Percentiles rank a stretch among this genome's conserved stretches.
These are phyloP conservation scores for Diadema setosum DNA, from an alignment of 35 echinoderm and acorn worm species.

Conservation along the genomic window DNA sequence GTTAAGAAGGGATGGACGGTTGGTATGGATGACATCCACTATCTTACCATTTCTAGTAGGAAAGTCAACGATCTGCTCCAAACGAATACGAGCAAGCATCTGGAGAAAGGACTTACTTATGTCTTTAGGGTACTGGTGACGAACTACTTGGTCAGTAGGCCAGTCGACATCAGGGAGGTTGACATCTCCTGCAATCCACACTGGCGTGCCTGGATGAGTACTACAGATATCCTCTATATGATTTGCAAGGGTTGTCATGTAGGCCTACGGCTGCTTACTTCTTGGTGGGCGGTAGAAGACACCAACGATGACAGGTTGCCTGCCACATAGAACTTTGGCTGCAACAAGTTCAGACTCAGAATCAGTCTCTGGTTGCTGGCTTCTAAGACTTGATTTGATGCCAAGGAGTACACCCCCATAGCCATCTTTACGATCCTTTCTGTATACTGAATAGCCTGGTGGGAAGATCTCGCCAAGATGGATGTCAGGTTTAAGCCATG, in stretches of 20 bases:
- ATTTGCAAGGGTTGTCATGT: neutral
- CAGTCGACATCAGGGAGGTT: constrained; percentile 26
- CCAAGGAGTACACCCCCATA: constrained; percentile 18
- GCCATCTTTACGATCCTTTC: constrained; percentile 13
- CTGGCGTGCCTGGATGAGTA: neutral
- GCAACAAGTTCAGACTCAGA: constrained; percentile 26
- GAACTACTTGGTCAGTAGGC: neutral
- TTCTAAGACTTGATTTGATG: neutral
- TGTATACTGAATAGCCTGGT: neutral
- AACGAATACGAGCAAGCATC: too few relatives aligned
- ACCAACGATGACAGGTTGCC: neutral
- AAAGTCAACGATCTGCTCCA: too few relatives aligned
- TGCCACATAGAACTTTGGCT: too few relatives aligned
- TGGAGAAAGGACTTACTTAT: too few relatives aligned
- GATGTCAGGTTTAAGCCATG: constrained; percentile 21
- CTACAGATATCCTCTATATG: neutral
- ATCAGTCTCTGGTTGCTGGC: neutral
- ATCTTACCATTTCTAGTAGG: too few relatives aligned
- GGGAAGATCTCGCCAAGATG: neutral
- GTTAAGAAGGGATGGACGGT: too few relatives aligned
- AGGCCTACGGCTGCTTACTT: neutral
- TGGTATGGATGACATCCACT: too few relatives aligned
- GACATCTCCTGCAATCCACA: constrained; percentile 22
- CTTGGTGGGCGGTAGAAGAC: neutral
- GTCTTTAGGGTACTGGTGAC: neutral